These are phyloP conservation scores for Neomonachus schauinslandi DNA, from an alignment of 2,113 vertebrate species.

Conservation along the genomic window DNA sequence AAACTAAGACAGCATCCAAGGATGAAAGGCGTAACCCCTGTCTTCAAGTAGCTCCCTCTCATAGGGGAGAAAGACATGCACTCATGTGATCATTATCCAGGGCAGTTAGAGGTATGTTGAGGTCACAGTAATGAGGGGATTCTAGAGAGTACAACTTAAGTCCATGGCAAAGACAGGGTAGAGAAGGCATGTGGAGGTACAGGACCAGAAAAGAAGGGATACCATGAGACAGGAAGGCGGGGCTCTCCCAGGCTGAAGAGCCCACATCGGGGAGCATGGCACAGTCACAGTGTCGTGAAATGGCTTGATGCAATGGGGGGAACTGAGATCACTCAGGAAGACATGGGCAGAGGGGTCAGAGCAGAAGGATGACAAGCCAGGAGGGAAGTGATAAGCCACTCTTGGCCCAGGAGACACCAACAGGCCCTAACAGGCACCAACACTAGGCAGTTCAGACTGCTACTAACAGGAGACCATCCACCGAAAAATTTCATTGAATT, in stretches of 20 bases:
- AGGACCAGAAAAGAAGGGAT: not conserved
- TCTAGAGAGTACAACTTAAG: not conserved
- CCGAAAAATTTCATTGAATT: not conserved
- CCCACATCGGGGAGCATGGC: accelerated
- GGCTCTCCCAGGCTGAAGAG: not conserved
- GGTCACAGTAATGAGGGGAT: not conserved
- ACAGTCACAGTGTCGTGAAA: not conserved
- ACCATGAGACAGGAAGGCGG: not conserved
- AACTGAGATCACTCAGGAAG: not conserved
- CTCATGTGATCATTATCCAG: accelerated
- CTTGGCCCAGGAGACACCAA: accelerated
- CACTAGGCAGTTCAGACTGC: not conserved
- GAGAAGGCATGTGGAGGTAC: accelerated
- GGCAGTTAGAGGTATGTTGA: not conserved
- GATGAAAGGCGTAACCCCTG: not conserved
- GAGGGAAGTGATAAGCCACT: accelerated
- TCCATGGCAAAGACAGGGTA: not conserved
- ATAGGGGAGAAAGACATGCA: not conserved
- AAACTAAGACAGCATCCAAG: not conserved
- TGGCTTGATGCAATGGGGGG: accelerated
- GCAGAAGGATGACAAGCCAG: not conserved
- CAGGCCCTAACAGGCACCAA: too few relatives aligned
- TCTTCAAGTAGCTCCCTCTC: not conserved
- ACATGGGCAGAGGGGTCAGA: not conserved
- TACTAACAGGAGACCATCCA: not conserved